Base-by-base conservation (phyloP, 2,888 invertebrate genomes). In the Carpatolechia fugitivella region DNA sequence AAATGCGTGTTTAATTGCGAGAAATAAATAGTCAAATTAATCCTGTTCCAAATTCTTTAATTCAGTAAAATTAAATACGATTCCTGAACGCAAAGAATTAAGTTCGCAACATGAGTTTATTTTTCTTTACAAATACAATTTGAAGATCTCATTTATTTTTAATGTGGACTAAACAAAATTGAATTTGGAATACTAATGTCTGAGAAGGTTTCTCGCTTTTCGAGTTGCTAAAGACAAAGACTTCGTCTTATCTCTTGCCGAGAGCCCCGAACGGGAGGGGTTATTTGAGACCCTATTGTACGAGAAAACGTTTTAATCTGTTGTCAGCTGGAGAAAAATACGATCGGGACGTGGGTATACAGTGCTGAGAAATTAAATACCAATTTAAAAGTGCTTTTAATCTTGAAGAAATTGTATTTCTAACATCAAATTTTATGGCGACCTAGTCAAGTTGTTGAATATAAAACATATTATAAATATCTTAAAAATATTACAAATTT, bases 181-280 rank as follows among this genome's bases (percentile, higher is more conserved):
- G 18, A 46, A 52, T 52, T 52, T 18, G 44, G 46, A 52, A 52
- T 52, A 16, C 36, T 44, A 54, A 57, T 55, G 51, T 54, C 53
- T 36, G 16, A 20, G 33, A 59, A 54, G 54, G 60, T 57, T 60
- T 62, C 18, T 41, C 40, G 40, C 60, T 63, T 55, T 58, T 61
- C 58, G 59, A 59, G 62, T 63, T 62, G 62, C 50, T 50, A 46
- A 57, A 47, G 55, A 54, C 55, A 55, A 33, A 53, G 59, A 50
- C 47, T 24, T 24, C 20, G 40, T 54, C 41, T 52, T 49, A 49
- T 49, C 49, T 49, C 38, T 35, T 20, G 49, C 20, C 6, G 35
- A 49, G 49, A 35, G 49, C 49, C 20, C 16, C 13, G 33, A 49
- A 49, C 24, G 30, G 16, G 31, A 49, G 20, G 31, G n/a, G 49